Evolutionary conservation across 2,797 vertebrate genomes (phyloP).

Genomic region (Cirrhinus molitorella): DNA sequence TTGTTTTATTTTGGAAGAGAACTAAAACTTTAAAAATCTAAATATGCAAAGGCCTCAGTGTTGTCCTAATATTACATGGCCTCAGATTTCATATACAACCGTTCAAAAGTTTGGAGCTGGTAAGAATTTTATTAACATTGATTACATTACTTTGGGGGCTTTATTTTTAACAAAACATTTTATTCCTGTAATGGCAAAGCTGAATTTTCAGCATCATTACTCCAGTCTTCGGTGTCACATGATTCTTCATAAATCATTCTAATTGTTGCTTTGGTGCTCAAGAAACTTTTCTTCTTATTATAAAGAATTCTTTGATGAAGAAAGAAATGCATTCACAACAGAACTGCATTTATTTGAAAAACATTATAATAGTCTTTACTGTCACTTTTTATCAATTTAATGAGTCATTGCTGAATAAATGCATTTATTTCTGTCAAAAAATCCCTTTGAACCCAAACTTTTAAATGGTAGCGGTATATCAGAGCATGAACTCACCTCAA

Average conservation of each 20-base stretch:
- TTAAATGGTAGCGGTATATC: not conserved
- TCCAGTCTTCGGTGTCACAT: not conserved
- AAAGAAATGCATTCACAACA: no score
- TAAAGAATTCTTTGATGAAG: not conserved
- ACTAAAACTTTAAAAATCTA: no score
- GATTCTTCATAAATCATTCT: not conserved
- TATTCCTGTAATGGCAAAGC: no score
- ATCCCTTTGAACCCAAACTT: not conserved
- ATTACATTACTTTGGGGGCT: no score
- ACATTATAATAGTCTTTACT: not conserved
- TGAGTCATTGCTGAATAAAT: not conserved
- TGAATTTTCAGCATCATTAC: not conserved
- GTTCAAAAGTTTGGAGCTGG: not conserved
- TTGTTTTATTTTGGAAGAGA: no score
- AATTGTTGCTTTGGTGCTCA: not conserved
- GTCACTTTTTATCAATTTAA: not conserved
- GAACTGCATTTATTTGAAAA: no score
- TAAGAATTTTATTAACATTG: no score
- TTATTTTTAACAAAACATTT: no score
- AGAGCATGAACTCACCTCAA: constrained; percentile 72
- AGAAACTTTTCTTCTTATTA: not conserved
- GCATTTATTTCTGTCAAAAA: not conserved
- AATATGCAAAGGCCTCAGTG: not conserved
- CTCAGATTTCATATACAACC: not conserved
- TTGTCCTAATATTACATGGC: not conserved